Evolutionary conservation across 2,113 vertebrate genomes (phyloP).

Genomic region (Oryzias woworae): DNA sequence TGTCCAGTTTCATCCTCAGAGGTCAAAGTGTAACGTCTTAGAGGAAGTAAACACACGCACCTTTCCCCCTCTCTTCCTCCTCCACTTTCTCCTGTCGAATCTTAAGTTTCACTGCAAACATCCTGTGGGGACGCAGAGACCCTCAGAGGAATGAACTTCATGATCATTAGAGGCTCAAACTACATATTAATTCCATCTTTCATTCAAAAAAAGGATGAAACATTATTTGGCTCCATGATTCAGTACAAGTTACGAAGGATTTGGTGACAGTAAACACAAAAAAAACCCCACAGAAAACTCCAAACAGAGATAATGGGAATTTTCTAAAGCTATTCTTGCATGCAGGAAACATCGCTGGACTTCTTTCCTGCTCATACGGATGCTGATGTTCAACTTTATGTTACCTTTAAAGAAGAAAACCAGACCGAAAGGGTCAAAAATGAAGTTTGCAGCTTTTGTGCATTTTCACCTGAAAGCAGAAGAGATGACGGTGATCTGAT

Average conservation of each 20-base stretch:
- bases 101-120: slow-evolving; percentile 57
- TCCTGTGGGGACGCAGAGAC: slow-evolving; percentile 36
- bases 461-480: slow-evolving; percentile 32
- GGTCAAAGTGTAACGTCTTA: slow-evolving; percentile 62
- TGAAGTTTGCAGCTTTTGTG: slow-evolving; percentile 6
- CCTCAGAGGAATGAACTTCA: not conserved
- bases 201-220: too few species aligned
- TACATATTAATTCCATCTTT: not conserved
- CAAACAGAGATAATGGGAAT: too few species aligned
- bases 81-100: slow-evolving; percentile 28
- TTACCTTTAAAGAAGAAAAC: too few species aligned
- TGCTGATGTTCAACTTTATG: too few species aligned
- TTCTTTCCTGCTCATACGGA: not conserved
- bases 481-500: slow-evolving; percentile 32
- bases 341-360: not conserved
- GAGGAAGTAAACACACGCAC: slow-evolving; percentile 51
- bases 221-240: too few species aligned
- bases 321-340: too few species aligned
- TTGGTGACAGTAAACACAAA: not conserved
- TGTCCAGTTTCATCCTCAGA: slow-evolving; percentile 53
- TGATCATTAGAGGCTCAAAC: slow-evolving; percentile 1
- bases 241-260: too few species aligned
- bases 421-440: not conserved
- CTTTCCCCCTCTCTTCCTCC: slow-evolving; percentile 6
- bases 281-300: not conserved